Base-by-base conservation (phyloP, 2,797 vertebrate genomes). In the Rhynchonycteris naso region DNA sequence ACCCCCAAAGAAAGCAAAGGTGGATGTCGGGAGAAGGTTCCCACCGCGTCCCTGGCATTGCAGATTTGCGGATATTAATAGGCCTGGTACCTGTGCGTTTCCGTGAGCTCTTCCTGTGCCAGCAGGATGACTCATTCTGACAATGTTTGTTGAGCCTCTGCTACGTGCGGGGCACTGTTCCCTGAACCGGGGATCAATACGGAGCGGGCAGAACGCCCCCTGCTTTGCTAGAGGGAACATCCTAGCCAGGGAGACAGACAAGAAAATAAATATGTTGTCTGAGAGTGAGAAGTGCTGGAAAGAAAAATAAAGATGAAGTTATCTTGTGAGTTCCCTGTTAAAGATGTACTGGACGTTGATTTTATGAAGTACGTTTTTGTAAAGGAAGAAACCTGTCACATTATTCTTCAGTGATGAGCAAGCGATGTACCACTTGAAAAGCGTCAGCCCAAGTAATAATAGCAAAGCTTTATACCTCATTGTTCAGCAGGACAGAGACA, bases 251-350 rank as follows among this genome's bases (percentile, higher is more conserved):
- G 24, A 82, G 66, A 35, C 13, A 33, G 86, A 3, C 7, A 63
- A 84, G 68, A 18, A 59, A 92, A 66, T 54, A 75, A 75, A 68
- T 71, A 58, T 1, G 22, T 28, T 50, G 50, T 65, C 79, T 26
- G 82, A 66, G 30, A 88, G 56, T 0, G 0, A 63, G 72, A 28
- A 68, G 52, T 0, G 0, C 30, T 1, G 0, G 18, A 43, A 52
- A 79, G 72, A 79, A 84, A 71, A 90, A 86, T 14, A 71, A 94
- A 81, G 50, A 88, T 38, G 76, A 87, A 65, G 71, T 90, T 59
- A 59, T 56, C 81, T 50, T 2, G 4, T 1, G 61, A 71, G 89
- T 43, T 43, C 75, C 59, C 59, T n/a, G 47, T 56, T 71, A 59
- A 71, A 75, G 56, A 93, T 83, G 52, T 79, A 52, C 76, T 28